A percentile compares a stretch with the other conserved stretches of the same genome.
These are phyloP conservation scores for Chaitophorus viminalis DNA, from an alignment of 2,888 invertebrate genomes.

Conservation along the genomic window DNA sequence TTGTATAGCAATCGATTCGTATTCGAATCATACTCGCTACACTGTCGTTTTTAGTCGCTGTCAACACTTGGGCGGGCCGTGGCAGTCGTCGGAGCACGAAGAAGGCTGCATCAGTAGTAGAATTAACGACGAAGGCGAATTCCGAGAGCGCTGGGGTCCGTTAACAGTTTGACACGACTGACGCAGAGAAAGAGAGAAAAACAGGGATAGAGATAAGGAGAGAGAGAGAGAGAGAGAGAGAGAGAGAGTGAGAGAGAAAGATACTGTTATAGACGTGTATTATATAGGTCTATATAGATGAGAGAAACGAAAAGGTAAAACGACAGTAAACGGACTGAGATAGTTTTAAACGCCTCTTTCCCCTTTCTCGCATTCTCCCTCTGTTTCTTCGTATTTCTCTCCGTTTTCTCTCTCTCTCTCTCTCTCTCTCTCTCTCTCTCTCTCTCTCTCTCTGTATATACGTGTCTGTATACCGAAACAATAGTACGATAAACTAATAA, in stretches of 20 bases:
- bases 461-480: not conserved
- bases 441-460: too few relatives aligned
- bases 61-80: not conserved
- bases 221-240: not conserved
- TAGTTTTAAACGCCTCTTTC: not conserved
- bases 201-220: not conserved
- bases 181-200: not conserved
- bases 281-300: not conserved
- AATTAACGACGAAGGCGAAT: not conserved
- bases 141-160: not conserved
- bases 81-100: not conserved
- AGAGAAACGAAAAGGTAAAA: constrained; percentile 8
- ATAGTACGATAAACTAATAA: constrained; percentile 50
- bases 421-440: not conserved
- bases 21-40: not conserved
- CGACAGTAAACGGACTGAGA: constrained; percentile 3
- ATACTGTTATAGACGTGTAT: too few relatives aligned
- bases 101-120: not conserved
- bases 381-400: not conserved
- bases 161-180: not conserved
- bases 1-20: not conserved
- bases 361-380: not conserved
- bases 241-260: not conserved
- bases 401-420: not conserved
- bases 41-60: not conserved